Conservation (phyloP, 2,113 vertebrate genomes). For the Macrotis lagotis region DNA sequence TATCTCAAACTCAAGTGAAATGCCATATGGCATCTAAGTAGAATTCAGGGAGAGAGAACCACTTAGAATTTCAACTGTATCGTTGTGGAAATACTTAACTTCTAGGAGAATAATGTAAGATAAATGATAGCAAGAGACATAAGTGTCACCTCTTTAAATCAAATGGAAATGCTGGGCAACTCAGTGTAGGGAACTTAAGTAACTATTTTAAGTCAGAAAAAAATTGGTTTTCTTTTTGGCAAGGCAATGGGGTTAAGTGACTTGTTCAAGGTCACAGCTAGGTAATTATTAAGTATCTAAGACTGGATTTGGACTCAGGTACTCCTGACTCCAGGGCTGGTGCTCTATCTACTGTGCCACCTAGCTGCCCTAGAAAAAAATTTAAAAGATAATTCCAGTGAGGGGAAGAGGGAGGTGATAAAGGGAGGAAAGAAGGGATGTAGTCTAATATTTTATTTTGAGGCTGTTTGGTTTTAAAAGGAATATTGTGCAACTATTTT, state of each 20-base stretch:
- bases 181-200: slow-evolving; percentile 21
- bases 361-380: no score
- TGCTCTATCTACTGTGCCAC: no score
- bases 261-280: no score
- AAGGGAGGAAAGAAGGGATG: background rate
- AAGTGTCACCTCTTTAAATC: background rate
- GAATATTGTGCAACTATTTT: background rate
- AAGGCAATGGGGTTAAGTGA: no score
- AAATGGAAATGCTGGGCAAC: background rate
- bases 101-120: background rate
- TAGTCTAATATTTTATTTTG: slow-evolving; percentile 9
- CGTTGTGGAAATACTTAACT: background rate
- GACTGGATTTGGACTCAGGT: no score
- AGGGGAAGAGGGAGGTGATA: background rate
- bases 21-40: background rate
- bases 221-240: no score
- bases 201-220: background rate
- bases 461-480: background rate
- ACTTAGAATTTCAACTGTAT: background rate
- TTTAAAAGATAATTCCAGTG: background rate
- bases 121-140: background rate
- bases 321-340: no score
- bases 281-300: no score
- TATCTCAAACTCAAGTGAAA: background rate
- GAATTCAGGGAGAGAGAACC: background rate